Base-by-base conservation (phyloP, 2,888 invertebrate species). In the Platycheirus albimanus region DNA sequence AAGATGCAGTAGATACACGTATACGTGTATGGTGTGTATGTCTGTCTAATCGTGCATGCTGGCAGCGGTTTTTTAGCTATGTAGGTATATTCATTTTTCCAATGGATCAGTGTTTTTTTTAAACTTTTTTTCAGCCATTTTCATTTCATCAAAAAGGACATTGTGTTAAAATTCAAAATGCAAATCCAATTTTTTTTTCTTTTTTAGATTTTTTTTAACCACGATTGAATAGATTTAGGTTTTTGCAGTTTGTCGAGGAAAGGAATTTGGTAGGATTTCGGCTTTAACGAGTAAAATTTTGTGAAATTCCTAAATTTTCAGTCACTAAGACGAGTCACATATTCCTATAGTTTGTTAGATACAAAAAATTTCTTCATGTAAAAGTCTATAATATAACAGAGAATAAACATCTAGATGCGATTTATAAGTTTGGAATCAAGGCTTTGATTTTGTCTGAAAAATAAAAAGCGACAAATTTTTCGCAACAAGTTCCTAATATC, bases 71-170 rank as follows among this genome's bases (percentile, higher is more conserved):
- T 20, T 3, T 8, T 47, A 24, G n/a, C 11, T 11, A n/a, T 0
- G 7, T 24, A 7, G 19, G 28, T 41, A 64, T 36, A 8, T 33
- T 6, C 28, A 30, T 51, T 52, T 45, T 17, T 10, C 20, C 6
- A 13, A 49, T 38, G 28, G 20, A 41, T 52, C 20, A 51, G 52
- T 28, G 43, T 64, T 63, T 45, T 51, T 11, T 41, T 20, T 36
- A 8, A 8, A 8, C 8, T 70, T 61, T 47, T 43, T 24, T 30
- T n/a, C 13, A 15, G 15, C 8, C 30, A 33, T 33, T 56, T 56
- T 4, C 10, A 54, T 52, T 56, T 56, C 24, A 56, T 47, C 69
- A 45, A 17, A 17, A 19, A 24, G 30, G 38, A 38, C n/a, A 33
- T 20, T 20, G 24, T 10, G 41, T 41, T 58, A 5, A 4, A 33